Conservation (phyloP, 2,797 vertebrate species). For the Lacerta viridis region DNA sequence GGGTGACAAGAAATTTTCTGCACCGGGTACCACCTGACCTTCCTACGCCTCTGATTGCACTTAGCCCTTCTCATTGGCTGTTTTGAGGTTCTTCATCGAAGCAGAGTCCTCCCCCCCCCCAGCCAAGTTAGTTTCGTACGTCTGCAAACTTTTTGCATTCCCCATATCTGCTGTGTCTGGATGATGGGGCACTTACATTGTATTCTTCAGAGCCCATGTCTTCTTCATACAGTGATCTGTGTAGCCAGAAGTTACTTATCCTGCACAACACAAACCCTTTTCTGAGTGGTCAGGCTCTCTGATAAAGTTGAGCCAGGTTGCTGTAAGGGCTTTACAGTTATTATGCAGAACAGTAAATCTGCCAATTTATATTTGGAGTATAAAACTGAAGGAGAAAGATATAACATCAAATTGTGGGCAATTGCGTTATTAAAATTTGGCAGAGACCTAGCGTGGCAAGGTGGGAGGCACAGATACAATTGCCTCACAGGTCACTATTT, state of each 20-base stretch:
- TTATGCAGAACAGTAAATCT: not conserved
- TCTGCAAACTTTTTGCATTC: not conserved
- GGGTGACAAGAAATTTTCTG: too few species aligned
- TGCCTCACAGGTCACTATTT: not conserved
- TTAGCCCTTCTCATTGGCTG: not conserved
- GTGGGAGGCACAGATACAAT: not conserved
- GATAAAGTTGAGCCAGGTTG: not conserved
- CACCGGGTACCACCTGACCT: too few species aligned
- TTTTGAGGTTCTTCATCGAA: not conserved
- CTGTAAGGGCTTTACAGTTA: not conserved
- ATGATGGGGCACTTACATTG: not conserved
- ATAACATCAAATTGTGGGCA: not conserved
- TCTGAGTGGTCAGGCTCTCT: not conserved
- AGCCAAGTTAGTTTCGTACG: not conserved
- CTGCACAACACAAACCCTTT: not conserved
- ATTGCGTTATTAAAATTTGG: conserved; percentile 11
- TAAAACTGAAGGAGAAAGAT: not conserved
- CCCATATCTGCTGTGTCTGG: not conserved
- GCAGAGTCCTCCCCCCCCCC: not conserved
- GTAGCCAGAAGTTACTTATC: not conserved
- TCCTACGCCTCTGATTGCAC: too few species aligned
- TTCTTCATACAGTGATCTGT: not conserved
- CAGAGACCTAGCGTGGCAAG: not conserved
- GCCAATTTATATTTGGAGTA: not conserved
- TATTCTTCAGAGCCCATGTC: too few species aligned